Evolutionary conservation across 2,113 vertebrate genomes (phyloP).

Genomic region (Pseudopipra pipra): DNA sequence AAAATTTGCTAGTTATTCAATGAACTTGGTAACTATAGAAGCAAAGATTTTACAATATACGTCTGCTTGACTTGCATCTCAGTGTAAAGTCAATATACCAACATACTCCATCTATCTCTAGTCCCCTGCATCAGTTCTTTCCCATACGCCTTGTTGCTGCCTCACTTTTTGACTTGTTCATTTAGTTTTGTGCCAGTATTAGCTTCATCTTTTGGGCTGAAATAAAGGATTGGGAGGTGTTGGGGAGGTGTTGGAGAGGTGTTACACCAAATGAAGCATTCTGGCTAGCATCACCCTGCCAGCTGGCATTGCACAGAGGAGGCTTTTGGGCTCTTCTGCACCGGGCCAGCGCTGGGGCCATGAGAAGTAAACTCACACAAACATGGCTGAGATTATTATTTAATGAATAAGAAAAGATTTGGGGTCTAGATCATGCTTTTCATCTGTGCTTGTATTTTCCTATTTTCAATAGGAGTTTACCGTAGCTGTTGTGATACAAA

Average conservation of each 20-base stretch:
- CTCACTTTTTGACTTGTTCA: background rate
- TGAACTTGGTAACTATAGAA: background rate
- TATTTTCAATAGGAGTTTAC: background rate
- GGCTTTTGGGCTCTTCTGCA: background rate
- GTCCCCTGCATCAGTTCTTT: background rate
- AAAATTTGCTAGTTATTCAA: background rate
- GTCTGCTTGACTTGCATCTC: background rate
- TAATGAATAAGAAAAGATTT: background rate
- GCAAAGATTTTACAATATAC: background rate
- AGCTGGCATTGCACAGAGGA: background rate
- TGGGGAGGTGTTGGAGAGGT: background rate
- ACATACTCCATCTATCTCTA: accelerated
- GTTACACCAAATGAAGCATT: accelerated
- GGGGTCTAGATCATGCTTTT: background rate
- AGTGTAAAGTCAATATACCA: background rate
- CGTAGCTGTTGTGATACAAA: accelerated
- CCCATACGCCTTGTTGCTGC: background rate
- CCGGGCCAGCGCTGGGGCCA: accelerated
- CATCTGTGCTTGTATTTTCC: background rate
- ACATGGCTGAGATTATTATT: background rate
- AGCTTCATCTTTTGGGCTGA: background rate
- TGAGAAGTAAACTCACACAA: background rate
- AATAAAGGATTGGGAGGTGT: background rate
- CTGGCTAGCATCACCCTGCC: background rate
- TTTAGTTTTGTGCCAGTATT: background rate